Base-by-base conservation (phyloP, 2,113 vertebrate genomes). In the Thermophis baileyi region DNA sequence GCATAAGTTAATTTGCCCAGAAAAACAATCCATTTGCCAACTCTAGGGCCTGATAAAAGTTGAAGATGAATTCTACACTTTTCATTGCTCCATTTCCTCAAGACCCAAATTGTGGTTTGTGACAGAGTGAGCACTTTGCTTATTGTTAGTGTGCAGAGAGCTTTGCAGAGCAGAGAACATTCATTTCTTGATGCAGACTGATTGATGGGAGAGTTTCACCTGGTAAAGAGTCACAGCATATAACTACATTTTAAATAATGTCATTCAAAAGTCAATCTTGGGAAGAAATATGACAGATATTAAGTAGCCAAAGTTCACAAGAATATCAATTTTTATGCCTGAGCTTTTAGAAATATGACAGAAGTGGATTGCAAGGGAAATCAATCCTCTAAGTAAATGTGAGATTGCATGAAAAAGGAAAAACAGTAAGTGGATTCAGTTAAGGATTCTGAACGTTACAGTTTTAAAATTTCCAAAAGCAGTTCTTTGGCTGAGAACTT, bases 161-260 rank as follows among this genome's bases (percentile, higher is more conserved):
- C 87, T 90, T 93, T 57, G 35, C 2, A 50, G 1, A 6, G 88
- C 0, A 0, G 89, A 0, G 0, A 95, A n/a, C 91, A 94, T 95
- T 94, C 95, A 96, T 96, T 92, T 96, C 89, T 91, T 0, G 93
- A 90, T 94, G 94, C 93, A 1, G 18, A 94, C 88, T 88, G 69
- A 94, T 90, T 97, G 96, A 97, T 97, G 96, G 96, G 97, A 97
- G 69, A 94, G 91, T 95, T 97, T 95, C 96, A 96, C 95, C 96
- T 97, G 95, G 95, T 94, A 96, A 96, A 94, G 95, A 95, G 95
- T 92, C 91, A 92, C 95, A 86, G 93, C 95, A 94, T 95, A 96
- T 97, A 96, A 96, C 94, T 94, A 94, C 96, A 97, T 97, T 97
- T 97, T 96, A 96, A 96, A 95, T 95, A 96, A 96, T 96, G 97